phyloP scores from a whole-genome alignment of 2,113 vertebrate species.

The Chaetodon auriga region DNA sequence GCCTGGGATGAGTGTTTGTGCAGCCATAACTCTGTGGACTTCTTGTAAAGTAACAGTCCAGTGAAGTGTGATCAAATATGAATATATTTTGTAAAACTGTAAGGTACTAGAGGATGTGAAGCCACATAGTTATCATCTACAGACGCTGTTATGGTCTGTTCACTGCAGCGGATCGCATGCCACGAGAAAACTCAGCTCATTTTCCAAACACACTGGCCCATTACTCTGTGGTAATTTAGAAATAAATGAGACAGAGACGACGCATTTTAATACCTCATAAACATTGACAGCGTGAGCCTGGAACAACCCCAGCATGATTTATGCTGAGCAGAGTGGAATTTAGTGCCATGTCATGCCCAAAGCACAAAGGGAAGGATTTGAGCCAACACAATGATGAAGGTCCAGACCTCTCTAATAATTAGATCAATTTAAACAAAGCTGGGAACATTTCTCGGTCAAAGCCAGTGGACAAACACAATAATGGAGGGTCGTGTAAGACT shows the following conservation, averaged over 20 bases:
- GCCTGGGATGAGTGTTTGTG: conserved; percentile 33
- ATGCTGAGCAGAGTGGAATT: conserved; percentile 66
- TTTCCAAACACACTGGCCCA: conserved; percentile 30
- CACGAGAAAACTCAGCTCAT: conserved; percentile 42
- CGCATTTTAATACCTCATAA: conserved; percentile 65
- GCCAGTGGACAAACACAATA: not conserved
- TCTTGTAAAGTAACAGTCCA: conserved; percentile 1
- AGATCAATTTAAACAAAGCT: conserved; percentile 37
- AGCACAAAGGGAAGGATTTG: conserved; percentile 17
- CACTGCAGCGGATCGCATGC: conserved; percentile 29
- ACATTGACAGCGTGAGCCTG: conserved; percentile 49
- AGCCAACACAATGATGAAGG: conserved; percentile 24
- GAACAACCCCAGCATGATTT: conserved; percentile 46
- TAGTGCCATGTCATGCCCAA: conserved; percentile 64
- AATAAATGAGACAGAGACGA: conserved; percentile 62
- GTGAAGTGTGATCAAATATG: conserved; percentile 15
- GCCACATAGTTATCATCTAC: conserved; percentile 23
- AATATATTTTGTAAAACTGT: conserved; percentile 9
- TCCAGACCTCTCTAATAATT: conserved; percentile 47
- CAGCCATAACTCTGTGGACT: conserved; percentile 29
- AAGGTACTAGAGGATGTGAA: conserved; percentile 19
- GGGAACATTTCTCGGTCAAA: conserved; percentile 8
- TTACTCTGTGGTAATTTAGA: conserved; percentile 58
- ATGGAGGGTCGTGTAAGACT: not conserved
- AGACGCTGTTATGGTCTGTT: conserved; percentile 19